A percentile compares a stretch with the other conserved stretches of the same genome.
Conservation (phyloP, 2,888 invertebrate genomes). For the Zhuqinia jingwanae region DNA sequence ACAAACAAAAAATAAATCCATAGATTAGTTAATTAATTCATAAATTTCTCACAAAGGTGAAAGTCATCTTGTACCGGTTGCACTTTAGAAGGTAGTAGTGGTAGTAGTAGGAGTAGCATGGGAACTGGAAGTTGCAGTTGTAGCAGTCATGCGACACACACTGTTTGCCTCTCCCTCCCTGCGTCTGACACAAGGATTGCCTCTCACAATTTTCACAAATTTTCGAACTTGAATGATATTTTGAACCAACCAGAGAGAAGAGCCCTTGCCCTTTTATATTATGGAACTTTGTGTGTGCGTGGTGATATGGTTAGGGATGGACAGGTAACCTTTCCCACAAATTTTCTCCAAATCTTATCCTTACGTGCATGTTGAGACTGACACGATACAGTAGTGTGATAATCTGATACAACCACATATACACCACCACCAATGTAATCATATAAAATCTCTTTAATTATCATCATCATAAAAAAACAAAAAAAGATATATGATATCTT, state of each 20-base stretch:
- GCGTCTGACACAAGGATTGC: slow-evolving; percentile 45
- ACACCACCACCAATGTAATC: slow-evolving; percentile 51
- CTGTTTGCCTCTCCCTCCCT: slow-evolving; percentile 44
- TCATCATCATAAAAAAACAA: slow-evolving; percentile 25
- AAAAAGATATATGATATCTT: no score
- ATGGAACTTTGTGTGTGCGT: slow-evolving; percentile 44
- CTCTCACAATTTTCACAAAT: slow-evolving; percentile 50
- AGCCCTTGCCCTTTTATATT: slow-evolving; percentile 28
- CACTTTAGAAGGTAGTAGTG: slow-evolving; percentile 48
- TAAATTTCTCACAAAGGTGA: slow-evolving; percentile 71
- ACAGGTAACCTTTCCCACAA: slow-evolving; percentile 35
- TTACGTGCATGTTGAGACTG: slow-evolving; percentile 61
- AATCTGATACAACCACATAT: slow-evolving; percentile 65
- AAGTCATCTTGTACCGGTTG: slow-evolving; percentile 70
- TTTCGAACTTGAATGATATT: slow-evolving; percentile 23
- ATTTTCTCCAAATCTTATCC: slow-evolving; percentile 52
- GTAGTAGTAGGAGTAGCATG: slow-evolving; percentile 47
- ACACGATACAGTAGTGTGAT: slow-evolving; percentile 60
- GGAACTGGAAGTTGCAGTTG: slow-evolving; percentile 49
- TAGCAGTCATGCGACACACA: slow-evolving; percentile 57
- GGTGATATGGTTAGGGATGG: background rate
- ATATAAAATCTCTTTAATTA: slow-evolving; percentile 34
- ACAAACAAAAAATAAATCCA: slow-evolving; percentile 52
- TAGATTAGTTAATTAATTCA: slow-evolving; percentile 59
- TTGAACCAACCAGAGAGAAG: slow-evolving; percentile 35